A percentile compares a stretch with the other conserved stretches of the same genome.
Conservation (phyloP, 2,797 vertebrate genomes). For the Dendrocincla fuliginosa region DNA sequence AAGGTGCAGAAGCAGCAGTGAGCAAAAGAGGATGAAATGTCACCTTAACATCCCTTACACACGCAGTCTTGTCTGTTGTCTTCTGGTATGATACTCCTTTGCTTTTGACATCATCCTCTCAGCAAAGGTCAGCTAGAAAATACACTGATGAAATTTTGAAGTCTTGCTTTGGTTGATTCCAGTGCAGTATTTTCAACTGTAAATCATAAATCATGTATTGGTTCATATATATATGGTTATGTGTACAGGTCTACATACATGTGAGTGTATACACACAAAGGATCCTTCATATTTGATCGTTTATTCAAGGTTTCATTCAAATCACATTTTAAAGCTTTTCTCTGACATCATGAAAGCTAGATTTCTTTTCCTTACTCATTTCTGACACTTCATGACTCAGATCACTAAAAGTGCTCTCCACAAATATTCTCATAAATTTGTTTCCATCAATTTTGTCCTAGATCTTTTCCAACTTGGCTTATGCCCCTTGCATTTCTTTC, state of each 20-base stretch:
- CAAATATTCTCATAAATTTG: neutral
- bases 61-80: neutral
- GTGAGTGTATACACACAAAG: neutral
- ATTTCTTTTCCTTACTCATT: neutral
- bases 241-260: neutral
- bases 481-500: neutral
- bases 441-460: neutral
- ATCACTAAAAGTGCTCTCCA: neutral
- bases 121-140: neutral
- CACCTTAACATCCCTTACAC: neutral
- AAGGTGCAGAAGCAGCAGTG: neutral
- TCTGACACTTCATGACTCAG: neutral
- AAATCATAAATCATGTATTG: neutral
- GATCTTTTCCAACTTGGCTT: neutral
- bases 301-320: neutral
- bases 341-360: neutral
- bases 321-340: neutral
- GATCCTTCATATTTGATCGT: neutral
- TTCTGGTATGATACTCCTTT: neutral
- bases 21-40: neutral
- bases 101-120: neutral
- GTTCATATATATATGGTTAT: neutral
- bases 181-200: neutral
- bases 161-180: neutral
- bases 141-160: neutral